Base-by-base conservation (phyloP, 2,888 invertebrate genomes). In the Saturnia japonica region DNA sequence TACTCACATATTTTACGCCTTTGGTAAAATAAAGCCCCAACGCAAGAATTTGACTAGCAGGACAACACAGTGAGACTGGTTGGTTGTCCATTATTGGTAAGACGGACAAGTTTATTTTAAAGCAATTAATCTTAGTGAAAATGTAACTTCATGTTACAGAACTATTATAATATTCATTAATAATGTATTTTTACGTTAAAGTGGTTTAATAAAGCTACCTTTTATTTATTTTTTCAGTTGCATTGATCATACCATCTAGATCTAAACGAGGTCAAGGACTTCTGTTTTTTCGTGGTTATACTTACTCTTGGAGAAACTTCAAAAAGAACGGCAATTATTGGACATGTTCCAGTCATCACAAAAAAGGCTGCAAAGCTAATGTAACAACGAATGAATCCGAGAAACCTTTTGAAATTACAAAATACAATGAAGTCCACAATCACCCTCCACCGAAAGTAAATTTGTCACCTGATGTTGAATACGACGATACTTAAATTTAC, bases 281-380 rank as follows among this genome's bases (percentile, higher is more conserved):
- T 80, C 74, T 91, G 45, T 75, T 84, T 0, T 90, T 85, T 67
- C 79, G 80, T 8, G 85, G 87, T 0, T 90, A 89, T 72, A 90
- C 88, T 1, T 91, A 86, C 71, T 88, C 90, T 0, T 85, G 86
- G 84, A 78, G 89, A 19, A 90, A 90, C 73, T 74, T 68, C 16
- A 86, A 83, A 72, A 85, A 83, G 70, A 69, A 77, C 45, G 90
- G 91, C 0, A 85, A 80, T 43, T 88, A 89, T 69, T 91, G 90
- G 91, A 91, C 90, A 0, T 91, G 91, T 72, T 91, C 91, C 14
- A 89, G 88, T 74, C 90, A 90, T 67, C 86, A 87, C 16, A 91
- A 90, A 72, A 89, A 90, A 71, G 90, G 91, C 0, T 91, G 91
- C 73, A 87, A 82, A 76, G 90, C 90, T 0, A 85, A 85, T 40